phyloP scores from a whole-genome alignment of 2,888 invertebrate genomes.

The Pherbina coryleti region DNA sequence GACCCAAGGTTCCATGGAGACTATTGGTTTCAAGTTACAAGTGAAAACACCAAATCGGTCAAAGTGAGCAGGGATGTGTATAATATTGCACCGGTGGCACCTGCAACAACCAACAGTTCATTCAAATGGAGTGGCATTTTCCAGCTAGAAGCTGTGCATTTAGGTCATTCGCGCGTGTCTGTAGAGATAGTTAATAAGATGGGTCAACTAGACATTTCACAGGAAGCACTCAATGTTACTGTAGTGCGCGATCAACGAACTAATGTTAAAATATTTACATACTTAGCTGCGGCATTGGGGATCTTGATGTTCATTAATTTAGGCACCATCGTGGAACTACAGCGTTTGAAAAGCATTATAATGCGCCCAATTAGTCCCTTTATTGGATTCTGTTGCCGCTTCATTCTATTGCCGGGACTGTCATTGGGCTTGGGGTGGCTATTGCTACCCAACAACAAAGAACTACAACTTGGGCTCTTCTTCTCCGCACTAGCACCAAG shows the following conservation, averaged over 20 bases:
- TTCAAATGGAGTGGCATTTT: slow-evolving; percentile 49
- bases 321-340: slow-evolving; percentile 86
- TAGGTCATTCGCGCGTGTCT: slow-evolving; percentile 51
- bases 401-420: slow-evolving; percentile 84
- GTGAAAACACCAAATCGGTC: slow-evolving; percentile 39
- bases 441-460: slow-evolving; percentile 75
- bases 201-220: slow-evolving; percentile 38
- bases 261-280: slow-evolving; percentile 76
- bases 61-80: slow-evolving; percentile 38
- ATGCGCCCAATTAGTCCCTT: slow-evolving; percentile 80
- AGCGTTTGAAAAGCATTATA: slow-evolving; percentile 76
- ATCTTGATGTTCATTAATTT: slow-evolving; percentile 87
- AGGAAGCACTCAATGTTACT: slow-evolving; percentile 38
- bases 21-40: slow-evolving; percentile 37
- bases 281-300: slow-evolving; percentile 79
- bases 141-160: slow-evolving; percentile 44
- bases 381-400: slow-evolving; percentile 82
- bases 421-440: slow-evolving; percentile 49
- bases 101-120: slow-evolving; percentile 13
- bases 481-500: slow-evolving; percentile 87
- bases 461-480: slow-evolving; percentile 84
- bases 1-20: slow-evolving; percentile 20
- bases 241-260: slow-evolving; percentile 48
- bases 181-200: slow-evolving; percentile 43
- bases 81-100: slow-evolving; percentile 12